Conservation (phyloP, 2,888 invertebrate genomes). For the Morpho achilles region DNA sequence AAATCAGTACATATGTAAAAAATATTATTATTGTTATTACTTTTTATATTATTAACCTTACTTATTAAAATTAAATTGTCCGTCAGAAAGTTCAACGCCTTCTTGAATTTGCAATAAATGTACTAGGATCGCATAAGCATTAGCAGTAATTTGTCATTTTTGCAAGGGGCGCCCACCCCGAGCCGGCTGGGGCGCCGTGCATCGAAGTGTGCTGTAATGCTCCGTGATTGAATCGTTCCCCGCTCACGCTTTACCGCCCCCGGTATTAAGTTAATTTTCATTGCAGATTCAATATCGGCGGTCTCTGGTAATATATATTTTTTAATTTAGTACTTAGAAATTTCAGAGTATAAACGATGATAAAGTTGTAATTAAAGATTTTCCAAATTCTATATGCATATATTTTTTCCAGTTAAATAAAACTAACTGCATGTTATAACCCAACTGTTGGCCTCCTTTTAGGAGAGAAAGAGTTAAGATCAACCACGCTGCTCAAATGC, state of each 20-base stretch:
- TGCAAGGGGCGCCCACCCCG: conserved; percentile 36
- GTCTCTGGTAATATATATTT: conserved; percentile 1
- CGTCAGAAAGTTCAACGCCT: conserved; percentile 4
- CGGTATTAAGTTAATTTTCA: conserved; percentile 57
- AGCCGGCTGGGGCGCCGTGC: conserved; percentile 32
- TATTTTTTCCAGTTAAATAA: no score
- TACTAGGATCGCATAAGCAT: conserved; percentile 49
- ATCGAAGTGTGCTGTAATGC: conserved; percentile 52
- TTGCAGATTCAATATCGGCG: conserved; percentile 11
- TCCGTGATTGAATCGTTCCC: conserved; percentile 64
- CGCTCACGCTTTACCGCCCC: conserved; percentile 52
- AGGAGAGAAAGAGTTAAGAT: no score
- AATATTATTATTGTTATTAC: no score
- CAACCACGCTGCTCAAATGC: no score
- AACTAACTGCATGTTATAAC: no score
- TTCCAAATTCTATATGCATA: no score
- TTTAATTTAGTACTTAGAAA: not conserved
- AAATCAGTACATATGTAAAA: no score
- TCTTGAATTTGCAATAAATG: conserved; percentile 46
- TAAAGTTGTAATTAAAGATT: no score
- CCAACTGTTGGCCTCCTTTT: no score
- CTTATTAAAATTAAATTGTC: not conserved
- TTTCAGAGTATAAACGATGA: no score
- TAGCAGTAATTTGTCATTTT: conserved; percentile 49
- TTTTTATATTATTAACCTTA: not conserved